Evolutionary conservation across 2,797 vertebrate species (phyloP).

Genomic region (Sebastes jordani): DNA sequence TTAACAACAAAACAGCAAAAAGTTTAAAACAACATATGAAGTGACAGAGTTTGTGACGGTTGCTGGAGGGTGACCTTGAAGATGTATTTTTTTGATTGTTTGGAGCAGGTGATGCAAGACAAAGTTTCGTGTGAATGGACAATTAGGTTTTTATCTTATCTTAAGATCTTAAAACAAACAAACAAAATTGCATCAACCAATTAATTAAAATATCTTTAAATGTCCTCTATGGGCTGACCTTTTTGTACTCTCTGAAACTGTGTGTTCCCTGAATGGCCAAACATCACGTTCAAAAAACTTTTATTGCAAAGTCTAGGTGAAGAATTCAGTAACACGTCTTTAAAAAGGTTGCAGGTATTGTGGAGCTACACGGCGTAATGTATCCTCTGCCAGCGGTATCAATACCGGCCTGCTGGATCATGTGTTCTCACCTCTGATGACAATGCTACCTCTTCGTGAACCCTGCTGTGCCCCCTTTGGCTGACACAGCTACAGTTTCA

Average conservation of each 20-base stretch:
- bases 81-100: background rate
- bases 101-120: background rate
- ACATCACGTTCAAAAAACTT: background rate
- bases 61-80: background rate
- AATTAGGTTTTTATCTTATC: background rate
- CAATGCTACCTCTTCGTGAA: constrained; percentile 30
- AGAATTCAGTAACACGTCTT: background rate
- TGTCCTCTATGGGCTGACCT: too few species aligned
- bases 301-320: background rate
- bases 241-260: background rate
- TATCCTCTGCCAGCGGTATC: constrained; percentile 21
- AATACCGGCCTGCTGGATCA: constrained; percentile 40
- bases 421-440: constrained; percentile 52
- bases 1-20: too few species aligned
- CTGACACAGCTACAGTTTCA: constrained; percentile 39
- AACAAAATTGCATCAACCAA: too few species aligned
- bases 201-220: background rate
- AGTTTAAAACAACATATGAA: background rate
- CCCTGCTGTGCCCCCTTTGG: constrained; percentile 30
- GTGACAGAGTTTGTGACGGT: too few species aligned
- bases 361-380: constrained; percentile 17
- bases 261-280: background rate
- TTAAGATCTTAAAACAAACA: background rate
- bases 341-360: background rate
- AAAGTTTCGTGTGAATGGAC: background rate